Base-by-base conservation (phyloP, 2,797 vertebrate genomes). In the Kryptolebias ocellatus region DNA sequence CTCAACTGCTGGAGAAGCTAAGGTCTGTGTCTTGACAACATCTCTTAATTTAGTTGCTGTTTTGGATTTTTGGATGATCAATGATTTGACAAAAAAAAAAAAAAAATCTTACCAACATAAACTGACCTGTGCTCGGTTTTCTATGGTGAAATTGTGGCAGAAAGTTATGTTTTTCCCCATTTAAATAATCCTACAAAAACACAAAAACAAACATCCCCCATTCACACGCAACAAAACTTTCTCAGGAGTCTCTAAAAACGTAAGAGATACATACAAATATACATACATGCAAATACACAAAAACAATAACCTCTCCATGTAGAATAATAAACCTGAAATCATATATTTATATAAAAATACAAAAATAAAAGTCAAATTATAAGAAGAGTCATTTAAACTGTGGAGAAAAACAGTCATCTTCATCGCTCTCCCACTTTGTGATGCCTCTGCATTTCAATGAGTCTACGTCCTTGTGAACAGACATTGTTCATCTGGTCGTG, bases 151-250 rank as follows among this genome's bases (percentile, higher is more conserved):
- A 76, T 64, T 64, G 57, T 83, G 80, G 81, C 80, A 85, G 63
- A 78, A 89, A 80, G 76, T 90, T 61, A 80, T 46, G 79, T 88
- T 88, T 51, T 89, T 5, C 31, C 9, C 14, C 67, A 84, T 93
- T 94, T 95, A 95, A 95, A 95, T 95, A 95, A 92, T 88, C 80
- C 79, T 90, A 87, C 60, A 90, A 93, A 92, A 93, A 87, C 90
- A 42, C 20, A 24, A 24, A 24, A 24, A 24, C 83, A 89, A 80
- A 82, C 55, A 61, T 83, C 73, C 89, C 64, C 75, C 74, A 68
- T 62, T 83, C 90, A 89, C 81, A 87, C 90, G 91, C 83, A 86
- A 87, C 84, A 79, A 78, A 85, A 42, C 11, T 80, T 76, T 88
- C 86, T 88, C 83, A 87, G 76, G 84, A 81, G 85, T 90, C 79